A percentile compares a stretch with the other conserved stretches of the same genome.
Evolutionary conservation across 2,113 vertebrate species (phyloP).

Genomic region (Oostethus manadensis): DNA sequence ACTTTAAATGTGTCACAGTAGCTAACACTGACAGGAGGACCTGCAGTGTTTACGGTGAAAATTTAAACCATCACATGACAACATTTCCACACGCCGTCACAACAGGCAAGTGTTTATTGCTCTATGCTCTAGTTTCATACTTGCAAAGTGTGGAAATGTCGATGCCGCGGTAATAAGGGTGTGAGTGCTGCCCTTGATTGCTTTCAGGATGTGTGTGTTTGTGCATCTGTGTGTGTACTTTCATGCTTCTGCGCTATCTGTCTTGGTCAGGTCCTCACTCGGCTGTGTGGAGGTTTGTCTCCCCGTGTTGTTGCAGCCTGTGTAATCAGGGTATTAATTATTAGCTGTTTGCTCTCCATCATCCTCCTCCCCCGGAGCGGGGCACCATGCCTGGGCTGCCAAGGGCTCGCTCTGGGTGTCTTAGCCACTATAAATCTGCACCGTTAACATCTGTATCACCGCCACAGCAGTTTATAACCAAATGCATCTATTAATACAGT

Average conservation of each 20-base stretch:
- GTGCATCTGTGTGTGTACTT: conserved; percentile 48
- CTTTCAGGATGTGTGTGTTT: conserved; percentile 38
- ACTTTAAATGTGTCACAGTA: conserved; percentile 39
- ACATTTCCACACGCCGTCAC: background rate
- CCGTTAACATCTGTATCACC: conserved; percentile 52
- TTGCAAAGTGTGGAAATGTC: conserved; percentile 35
- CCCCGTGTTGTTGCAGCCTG: conserved; percentile 68
- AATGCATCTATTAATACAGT: conserved; percentile 5
- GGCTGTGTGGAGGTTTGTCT: conserved; percentile 64
- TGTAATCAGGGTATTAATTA: conserved; percentile 77
- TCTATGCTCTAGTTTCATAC: conserved; percentile 25
- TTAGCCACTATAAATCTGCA: conserved; percentile 65
- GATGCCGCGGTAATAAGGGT: conserved; percentile 16
- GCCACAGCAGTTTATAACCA: background rate
- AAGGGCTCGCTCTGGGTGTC: conserved; percentile 59
- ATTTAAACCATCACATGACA: conserved; percentile 17
- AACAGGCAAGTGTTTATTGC: conserved; percentile 34
- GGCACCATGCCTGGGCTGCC: conserved; percentile 62
- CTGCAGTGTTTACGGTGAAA: conserved; percentile 13
- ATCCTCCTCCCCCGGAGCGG: conserved; percentile 59
- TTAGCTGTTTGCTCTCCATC: conserved; percentile 77
- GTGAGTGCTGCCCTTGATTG: background rate
- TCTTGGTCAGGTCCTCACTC: conserved; percentile 66
- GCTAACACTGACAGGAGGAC: conserved; percentile 17
- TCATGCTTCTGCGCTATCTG: conserved; percentile 56